Conservation (phyloP, 2,888 invertebrate species). For the Nycteola revayana region DNA sequence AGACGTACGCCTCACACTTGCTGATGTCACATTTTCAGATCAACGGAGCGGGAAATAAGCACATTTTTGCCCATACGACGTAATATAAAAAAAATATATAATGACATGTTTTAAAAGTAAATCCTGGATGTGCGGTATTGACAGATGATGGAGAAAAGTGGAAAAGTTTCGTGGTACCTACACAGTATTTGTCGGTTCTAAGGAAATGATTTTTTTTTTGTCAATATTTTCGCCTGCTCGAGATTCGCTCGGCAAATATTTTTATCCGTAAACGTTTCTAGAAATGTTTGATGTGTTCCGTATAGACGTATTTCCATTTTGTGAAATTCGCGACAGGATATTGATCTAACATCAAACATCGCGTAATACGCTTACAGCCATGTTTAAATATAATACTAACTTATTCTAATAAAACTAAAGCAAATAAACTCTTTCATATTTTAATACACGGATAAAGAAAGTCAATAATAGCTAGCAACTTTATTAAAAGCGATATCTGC, state of each 20-base stretch:
- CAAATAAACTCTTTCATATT: no score
- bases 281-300: constrained; percentile 30
- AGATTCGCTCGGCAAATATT: constrained; percentile 38
- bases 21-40: constrained; percentile 80
- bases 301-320: constrained; percentile 19
- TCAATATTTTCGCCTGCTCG: constrained; percentile 29
- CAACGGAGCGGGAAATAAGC: constrained; percentile 81
- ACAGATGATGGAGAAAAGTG: constrained; percentile 48
- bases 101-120: constrained; percentile 77
- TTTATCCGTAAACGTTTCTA: constrained; percentile 34
- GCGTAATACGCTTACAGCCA: constrained; percentile 7
- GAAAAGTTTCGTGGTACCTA: constrained; percentile 14
- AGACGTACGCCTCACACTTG: constrained; percentile 62
- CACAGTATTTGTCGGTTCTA: constrained; percentile 12
- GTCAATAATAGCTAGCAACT: no score
- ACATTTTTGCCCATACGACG: constrained; percentile 76
- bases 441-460: no score
- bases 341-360: constrained; percentile 27
- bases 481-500: no score
- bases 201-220: constrained; percentile 33
- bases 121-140: constrained; percentile 54
- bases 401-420: no score
- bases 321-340: constrained; percentile 20
- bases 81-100: constrained; percentile 77
- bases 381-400: no score